Evolutionary conservation across 2,797 vertebrate species (phyloP), one percentile per base, ranked within the genome.

Genomic region (Nothura maculosa): DNA sequence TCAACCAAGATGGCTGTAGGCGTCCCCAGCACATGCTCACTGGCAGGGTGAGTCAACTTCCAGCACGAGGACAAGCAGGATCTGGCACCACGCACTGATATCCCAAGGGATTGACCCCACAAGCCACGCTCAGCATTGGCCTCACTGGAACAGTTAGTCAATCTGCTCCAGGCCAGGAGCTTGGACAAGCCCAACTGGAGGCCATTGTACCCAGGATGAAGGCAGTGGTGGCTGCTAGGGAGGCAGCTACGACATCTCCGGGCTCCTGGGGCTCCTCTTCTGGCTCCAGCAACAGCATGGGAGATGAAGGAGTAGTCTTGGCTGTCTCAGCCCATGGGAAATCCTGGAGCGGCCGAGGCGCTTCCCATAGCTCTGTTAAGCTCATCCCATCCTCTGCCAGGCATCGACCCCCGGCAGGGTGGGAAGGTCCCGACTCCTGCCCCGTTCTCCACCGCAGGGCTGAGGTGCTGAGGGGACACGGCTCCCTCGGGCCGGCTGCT

Each of bases 391-490:
- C 62, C 83, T 73, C 79, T 19, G 60, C 0, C 0, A 45, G 67
- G 18, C 5, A 3, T 13, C 20, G 17, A 48, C 24, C 24, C 62
- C 2, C 6, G 40, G 55, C 67, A 34, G n/a, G 1, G 2, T 58
- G 0, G 42, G 57, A 64, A 79, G 78, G 42, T 43, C 52, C 40
- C 1, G 2, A 42, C 6, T 34, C 27, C 52, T 7, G 34, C 27
- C 43, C 57, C 0, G 0, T 25, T 36, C 20, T 68, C 64, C 32
- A 11, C 32, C 32, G 34, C 45, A 6, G 1, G 2, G 4, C 42
- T 5, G 54, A 64, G 45, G 25, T 12, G 43, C 83, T 78, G 14
- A 0, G 1, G 28, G 69, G 50, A 10, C 0, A 0, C 0, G 0
- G 17, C 38, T 74, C 52, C 16, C 4, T 2, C 13, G 20, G 48